A percentile compares a stretch with the other conserved stretches of the same genome.
These are phyloP conservation scores for Melanargia galathea DNA, from an alignment of 2,888 invertebrate genomes.

Conservation along the genomic window DNA sequence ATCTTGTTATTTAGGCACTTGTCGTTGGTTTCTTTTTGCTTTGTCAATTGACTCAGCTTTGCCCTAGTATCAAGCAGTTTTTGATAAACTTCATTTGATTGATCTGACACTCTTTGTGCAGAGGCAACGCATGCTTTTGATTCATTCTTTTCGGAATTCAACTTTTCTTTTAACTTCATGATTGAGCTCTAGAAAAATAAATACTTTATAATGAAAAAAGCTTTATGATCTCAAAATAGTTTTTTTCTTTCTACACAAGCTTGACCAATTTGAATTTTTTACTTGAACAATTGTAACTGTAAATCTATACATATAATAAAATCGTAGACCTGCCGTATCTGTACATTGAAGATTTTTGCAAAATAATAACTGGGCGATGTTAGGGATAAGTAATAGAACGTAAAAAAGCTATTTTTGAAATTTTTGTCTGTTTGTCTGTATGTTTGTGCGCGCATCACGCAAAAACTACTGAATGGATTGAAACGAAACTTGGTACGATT, in stretches of 20 bases:
- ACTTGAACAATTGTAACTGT: too few relatives aligned
- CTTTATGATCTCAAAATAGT: neutral
- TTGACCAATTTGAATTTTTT: too few relatives aligned
- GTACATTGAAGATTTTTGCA: too few relatives aligned
- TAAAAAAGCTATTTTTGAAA: too few relatives aligned
- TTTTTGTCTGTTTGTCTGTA: too few relatives aligned
- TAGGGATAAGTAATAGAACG: too few relatives aligned
- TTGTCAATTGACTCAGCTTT: constrained; percentile 60
- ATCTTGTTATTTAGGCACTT: constrained; percentile 66
- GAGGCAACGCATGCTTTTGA: constrained; percentile 71
- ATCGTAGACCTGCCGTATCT: too few relatives aligned
- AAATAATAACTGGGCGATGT: too few relatives aligned
- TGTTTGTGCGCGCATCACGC: too few relatives aligned
- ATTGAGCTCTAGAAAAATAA: constrained; percentile 52
- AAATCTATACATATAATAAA: too few relatives aligned
- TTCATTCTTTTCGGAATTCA: constrained; percentile 66
- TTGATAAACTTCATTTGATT: constrained; percentile 62
- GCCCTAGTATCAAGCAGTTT: constrained; percentile 58
- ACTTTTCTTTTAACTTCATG: constrained; percentile 58
- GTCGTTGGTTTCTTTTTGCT: constrained; percentile 69
- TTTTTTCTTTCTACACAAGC: neutral
- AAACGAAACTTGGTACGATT: too few relatives aligned
- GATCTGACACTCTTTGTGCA: constrained; percentile 69
- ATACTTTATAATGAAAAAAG: neutral
- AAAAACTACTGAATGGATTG: too few relatives aligned